These are phyloP conservation scores for Anthopleura xanthogrammica DNA, from an alignment of 92 coral and sea anemone species.

Conservation along the genomic window DNA sequence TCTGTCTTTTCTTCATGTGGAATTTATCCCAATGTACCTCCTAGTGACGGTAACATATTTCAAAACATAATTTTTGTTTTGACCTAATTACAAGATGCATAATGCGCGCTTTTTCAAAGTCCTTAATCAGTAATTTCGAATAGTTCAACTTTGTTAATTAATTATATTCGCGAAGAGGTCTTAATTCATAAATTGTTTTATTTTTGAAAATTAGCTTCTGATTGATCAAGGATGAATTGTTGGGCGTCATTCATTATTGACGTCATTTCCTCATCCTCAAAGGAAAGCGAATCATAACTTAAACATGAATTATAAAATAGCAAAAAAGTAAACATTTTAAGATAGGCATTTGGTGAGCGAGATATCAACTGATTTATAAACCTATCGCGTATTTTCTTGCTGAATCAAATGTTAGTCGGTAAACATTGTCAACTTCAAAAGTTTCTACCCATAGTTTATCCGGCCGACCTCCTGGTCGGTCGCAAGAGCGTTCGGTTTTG, in stretches of 20 bases:
- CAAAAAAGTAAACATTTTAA: too few relatives aligned
- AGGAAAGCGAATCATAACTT: background rate
- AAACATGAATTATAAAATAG: too few relatives aligned
- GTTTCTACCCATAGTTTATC: background rate
- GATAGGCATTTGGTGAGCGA: too few relatives aligned
- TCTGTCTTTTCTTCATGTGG: constrained; percentile 37
- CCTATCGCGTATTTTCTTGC: background rate
- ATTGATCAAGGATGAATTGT: constrained; percentile 11
- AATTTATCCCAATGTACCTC: constrained; percentile 37
- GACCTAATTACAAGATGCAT: background rate
- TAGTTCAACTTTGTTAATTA: background rate
- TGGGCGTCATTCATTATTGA: background rate
- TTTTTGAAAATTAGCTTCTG: constrained; percentile 19
- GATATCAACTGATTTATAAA: too few relatives aligned
- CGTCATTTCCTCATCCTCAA: background rate
- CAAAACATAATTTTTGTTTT: background rate
- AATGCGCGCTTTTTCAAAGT: background rate
- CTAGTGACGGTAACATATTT: constrained; percentile 39
- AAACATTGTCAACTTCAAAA: background rate
- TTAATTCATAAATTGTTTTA: background rate
- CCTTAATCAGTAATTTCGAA: background rate
- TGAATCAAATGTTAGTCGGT: too few relatives aligned
- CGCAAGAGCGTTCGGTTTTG: too few relatives aligned
- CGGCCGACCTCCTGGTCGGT: too few relatives aligned
- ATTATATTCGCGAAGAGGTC: background rate